A percentile compares a stretch with the other conserved stretches of the same genome.
Conservation (phyloP, 2,888 invertebrate genomes). For the Baccha elongata region DNA sequence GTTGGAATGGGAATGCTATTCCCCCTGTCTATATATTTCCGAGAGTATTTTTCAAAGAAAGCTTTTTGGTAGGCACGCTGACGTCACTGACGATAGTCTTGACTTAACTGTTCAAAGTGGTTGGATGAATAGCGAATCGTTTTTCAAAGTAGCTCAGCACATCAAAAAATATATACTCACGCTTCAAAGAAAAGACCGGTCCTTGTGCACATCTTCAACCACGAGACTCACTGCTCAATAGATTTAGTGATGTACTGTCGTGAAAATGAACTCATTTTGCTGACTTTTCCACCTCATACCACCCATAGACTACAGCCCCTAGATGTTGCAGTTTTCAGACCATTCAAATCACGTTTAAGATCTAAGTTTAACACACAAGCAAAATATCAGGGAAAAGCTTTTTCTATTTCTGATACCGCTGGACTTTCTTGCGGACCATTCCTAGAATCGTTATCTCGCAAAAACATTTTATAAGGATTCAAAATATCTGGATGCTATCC, state of each 20-base stretch:
- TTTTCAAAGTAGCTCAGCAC: slow-evolving; percentile 17
- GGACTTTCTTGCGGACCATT: too few species aligned
- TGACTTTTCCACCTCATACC: slow-evolving; percentile 15
- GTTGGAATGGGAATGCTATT: too few species aligned
- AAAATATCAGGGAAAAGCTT: too few species aligned
- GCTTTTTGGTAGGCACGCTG: slow-evolving; percentile 1
- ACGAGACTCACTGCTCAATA: slow-evolving; percentile 13
- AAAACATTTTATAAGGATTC: too few species aligned
- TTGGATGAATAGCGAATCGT: slow-evolving; percentile 26
- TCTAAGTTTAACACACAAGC: too few species aligned
- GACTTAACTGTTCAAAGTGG: slow-evolving; percentile 18
- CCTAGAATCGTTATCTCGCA: too few species aligned
- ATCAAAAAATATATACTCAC: neutral
- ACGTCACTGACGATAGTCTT: slow-evolving; percentile 1
- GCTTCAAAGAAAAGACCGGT: neutral
- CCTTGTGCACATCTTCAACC: neutral
- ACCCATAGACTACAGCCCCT: slow-evolving; percentile 26
- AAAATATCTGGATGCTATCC: slow-evolving; percentile 20
- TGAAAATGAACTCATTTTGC: slow-evolving; percentile 14
- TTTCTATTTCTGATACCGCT: too few species aligned
- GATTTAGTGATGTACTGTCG: slow-evolving; percentile 21
- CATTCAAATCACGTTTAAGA: slow-evolving; percentile 16
- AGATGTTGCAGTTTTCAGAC: slow-evolving; percentile 12
- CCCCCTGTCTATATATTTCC: neutral
- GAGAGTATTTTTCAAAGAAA: neutral